A percentile compares a stretch with the other conserved stretches of the same genome.
These are phyloP conservation scores for Tachystola acroxantha DNA, from an alignment of 2,888 invertebrate genomes.

Conservation along the genomic window DNA sequence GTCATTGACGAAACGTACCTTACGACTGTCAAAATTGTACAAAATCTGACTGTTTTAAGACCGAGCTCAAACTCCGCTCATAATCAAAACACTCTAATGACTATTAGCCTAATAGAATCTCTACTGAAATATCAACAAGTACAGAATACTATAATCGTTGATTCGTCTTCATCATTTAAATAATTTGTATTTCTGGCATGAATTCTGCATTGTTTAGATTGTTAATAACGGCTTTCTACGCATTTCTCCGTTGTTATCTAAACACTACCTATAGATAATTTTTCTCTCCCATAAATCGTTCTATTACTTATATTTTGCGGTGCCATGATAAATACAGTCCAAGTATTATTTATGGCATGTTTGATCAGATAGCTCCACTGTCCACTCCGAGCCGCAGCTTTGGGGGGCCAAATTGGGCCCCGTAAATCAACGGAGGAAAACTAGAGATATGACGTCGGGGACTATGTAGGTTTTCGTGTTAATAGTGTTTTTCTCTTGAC, in stretches of 20 bases:
- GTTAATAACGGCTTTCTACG: too few species aligned
- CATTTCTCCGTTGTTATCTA: conserved; percentile 2
- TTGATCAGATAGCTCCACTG: conserved; percentile 67
- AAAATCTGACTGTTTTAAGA: too few species aligned
- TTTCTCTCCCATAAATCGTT: conserved; percentile 47
- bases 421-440: conserved; percentile 57
- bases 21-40: too few species aligned
- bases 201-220: too few species aligned
- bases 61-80: too few species aligned
- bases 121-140: too few species aligned
- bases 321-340: conserved; percentile 67
- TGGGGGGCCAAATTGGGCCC: conserved; percentile 55
- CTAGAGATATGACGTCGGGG: conserved; percentile 33
- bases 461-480: conserved; percentile 32
- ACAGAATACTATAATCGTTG: too few species aligned
- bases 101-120: too few species aligned
- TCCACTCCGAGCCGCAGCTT: conserved; percentile 48
- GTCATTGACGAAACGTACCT: too few species aligned
- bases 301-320: conserved; percentile 55
- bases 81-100: too few species aligned
- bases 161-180: too few species aligned
- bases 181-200: too few species aligned
- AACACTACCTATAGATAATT: conserved; percentile 19
- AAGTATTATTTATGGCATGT: conserved; percentile 66
- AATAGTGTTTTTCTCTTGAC: conserved; percentile 21